These are phyloP conservation scores for Hermetia illucens DNA, from an alignment of 1,140 invertebrate species.

Conservation along the genomic window DNA sequence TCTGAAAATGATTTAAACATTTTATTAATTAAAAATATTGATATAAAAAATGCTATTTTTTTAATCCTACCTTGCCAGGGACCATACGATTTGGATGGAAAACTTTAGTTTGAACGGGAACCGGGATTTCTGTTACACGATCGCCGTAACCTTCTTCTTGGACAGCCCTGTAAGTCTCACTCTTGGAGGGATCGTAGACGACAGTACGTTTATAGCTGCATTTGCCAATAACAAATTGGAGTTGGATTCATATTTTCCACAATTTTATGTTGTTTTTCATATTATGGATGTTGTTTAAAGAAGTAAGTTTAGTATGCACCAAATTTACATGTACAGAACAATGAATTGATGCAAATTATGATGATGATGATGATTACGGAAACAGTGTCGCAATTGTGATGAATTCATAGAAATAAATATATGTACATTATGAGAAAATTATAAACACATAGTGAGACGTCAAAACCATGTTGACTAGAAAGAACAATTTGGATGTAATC, in stretches of 20 bases:
- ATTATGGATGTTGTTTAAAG: background rate
- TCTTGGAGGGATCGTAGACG: conserved; percentile 68
- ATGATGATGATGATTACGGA: too few relatives aligned
- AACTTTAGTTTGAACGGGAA: conserved; percentile 55
- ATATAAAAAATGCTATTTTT: conserved; percentile 8
- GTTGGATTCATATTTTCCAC: background rate
- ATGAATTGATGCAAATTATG: too few relatives aligned
- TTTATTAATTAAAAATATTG: conserved; percentile 8
- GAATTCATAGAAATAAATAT: too few relatives aligned
- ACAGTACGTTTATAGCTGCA: conserved; percentile 49
- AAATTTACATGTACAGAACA: too few relatives aligned
- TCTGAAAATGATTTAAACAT: conserved; percentile 1
- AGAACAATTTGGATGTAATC: too few relatives aligned
- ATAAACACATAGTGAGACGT: too few relatives aligned
- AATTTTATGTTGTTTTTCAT: background rate
- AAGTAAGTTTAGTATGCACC: too few relatives aligned
- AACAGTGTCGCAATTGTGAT: too few relatives aligned
- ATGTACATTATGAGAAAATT: too few relatives aligned
- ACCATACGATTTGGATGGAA: conserved; percentile 47
- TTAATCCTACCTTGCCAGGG: conserved; percentile 37
- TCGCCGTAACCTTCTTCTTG: conserved; percentile 54
- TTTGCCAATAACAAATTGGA: background rate
- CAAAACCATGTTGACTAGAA: too few relatives aligned
- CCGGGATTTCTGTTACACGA: conserved; percentile 42
- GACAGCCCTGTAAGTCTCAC: conserved; percentile 69